Evolutionary conservation across 2,797 vertebrate genomes (phyloP).

Genomic region (Siniperca scherzeri): DNA sequence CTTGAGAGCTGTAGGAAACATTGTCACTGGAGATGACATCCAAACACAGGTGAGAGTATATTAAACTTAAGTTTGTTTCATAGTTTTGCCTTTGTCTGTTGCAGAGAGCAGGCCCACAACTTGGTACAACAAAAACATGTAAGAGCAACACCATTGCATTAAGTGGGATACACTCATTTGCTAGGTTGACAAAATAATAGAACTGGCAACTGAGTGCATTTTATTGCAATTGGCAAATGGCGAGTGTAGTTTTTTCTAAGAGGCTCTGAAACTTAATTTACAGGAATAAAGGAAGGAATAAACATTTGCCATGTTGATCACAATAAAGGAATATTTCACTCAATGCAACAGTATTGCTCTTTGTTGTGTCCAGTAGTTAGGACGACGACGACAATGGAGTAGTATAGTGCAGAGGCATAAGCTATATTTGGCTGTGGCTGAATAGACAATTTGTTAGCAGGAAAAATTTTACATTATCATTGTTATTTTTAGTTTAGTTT

Average conservation of each 20-base stretch:
- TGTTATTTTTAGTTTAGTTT: background rate
- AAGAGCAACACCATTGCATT: no score
- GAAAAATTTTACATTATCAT: background rate
- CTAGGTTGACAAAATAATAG: background rate
- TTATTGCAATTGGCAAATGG: no score
- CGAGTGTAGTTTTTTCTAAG: background rate
- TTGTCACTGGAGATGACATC: slow-evolving; percentile 98
- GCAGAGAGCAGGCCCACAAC: background rate
- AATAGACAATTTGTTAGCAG: background rate
- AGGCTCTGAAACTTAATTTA: no score
- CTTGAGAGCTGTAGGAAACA: slow-evolving; percentile 97
- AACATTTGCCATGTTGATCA: no score
- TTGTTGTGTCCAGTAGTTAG: background rate
- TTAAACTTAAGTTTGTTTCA: background rate
- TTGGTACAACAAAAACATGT: background rate
- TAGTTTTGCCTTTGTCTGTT: background rate
- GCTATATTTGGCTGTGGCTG: background rate
- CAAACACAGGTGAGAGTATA: slow-evolving; percentile 93
- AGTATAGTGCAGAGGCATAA: background rate
- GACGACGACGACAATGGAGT: no score
- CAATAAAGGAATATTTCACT: no score
- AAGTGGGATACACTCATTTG: no score
- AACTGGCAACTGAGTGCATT: background rate
- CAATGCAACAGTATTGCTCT: background rate
- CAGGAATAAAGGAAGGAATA: no score